Percentiles rank a stretch among this genome's conserved stretches.
phyloP scores from a whole-genome alignment of 2,888 invertebrate species.

The Melinaea marsaeus region DNA sequence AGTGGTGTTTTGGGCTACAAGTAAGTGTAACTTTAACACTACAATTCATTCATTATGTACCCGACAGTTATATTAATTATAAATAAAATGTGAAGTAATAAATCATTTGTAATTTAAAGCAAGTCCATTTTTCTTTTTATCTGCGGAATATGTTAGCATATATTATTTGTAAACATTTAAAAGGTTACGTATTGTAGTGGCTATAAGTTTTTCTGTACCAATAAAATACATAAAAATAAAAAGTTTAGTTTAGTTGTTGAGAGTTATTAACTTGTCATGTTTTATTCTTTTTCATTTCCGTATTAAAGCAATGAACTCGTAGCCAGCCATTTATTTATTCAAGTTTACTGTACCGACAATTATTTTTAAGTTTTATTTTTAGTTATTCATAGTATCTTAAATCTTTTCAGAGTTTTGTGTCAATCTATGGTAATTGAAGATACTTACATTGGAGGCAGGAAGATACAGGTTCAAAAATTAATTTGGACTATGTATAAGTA shows the following conservation, averaged over 20 bases:
- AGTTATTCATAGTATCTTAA: too few relatives aligned
- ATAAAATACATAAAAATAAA: too few relatives aligned
- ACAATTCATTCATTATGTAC: not conserved
- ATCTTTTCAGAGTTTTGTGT: slow-evolving; percentile 59
- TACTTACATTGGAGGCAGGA: slow-evolving; percentile 64
- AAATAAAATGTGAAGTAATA: not conserved
- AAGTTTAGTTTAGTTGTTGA: too few relatives aligned
- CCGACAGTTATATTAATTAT: not conserved
- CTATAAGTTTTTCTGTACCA: too few relatives aligned
- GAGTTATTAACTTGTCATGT: not conserved
- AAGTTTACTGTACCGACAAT: slow-evolving; percentile 1
- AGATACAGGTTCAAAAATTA: slow-evolving; percentile 63
- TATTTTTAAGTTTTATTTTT: slow-evolving; percentile 16
- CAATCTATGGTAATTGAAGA: slow-evolving; percentile 72
- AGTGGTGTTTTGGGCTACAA: slow-evolving; percentile 42
- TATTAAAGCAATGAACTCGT: not conserved
- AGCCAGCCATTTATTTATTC: not conserved
- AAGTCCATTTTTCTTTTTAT: too few relatives aligned
- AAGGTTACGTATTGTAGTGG: too few relatives aligned
- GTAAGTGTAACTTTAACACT: slow-evolving; percentile 39
- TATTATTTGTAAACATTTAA: too few relatives aligned
- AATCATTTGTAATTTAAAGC: too few relatives aligned
- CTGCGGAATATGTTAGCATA: too few relatives aligned
- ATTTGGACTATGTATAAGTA: slow-evolving; percentile 59
- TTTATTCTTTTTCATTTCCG: not conserved